Evolutionary conservation across 1,140 invertebrate genomes (phyloP).

Genomic region (Callitettix versicolor): DNA sequence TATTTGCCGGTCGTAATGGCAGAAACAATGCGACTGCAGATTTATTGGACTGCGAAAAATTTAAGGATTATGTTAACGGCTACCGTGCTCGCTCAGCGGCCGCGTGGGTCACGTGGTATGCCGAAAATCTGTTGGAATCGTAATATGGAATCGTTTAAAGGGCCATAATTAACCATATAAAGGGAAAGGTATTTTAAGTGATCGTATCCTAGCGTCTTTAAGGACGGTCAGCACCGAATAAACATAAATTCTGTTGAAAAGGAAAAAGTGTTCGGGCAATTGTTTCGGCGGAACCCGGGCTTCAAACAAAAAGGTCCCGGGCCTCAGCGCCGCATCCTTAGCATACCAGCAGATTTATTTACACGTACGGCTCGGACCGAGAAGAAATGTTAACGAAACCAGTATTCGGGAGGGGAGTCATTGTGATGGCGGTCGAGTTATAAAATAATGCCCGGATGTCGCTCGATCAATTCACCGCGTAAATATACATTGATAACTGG

Average conservation of each 20-base stretch:
- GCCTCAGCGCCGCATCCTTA: background rate
- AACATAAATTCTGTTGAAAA: slow-evolving; percentile 13
- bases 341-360: slow-evolving; percentile 10
- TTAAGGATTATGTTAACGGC: no score
- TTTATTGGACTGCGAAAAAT: no score
- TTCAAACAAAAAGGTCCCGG: background rate
- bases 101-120: background rate
- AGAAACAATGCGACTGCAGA: no score
- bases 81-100: no score
- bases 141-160: background rate
- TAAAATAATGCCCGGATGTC: no score
- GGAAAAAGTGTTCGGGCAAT: slow-evolving; percentile 12
- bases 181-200: slow-evolving; percentile 12
- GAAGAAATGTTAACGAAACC: slow-evolving; percentile 5
- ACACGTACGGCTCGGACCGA: slow-evolving; percentile 1
- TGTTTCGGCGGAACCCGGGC: slow-evolving; percentile 3
- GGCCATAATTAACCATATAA: background rate
- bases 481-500: no score
- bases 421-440: no score
- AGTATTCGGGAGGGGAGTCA: slow-evolving; percentile 5
- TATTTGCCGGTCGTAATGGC: no score
- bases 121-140: slow-evolving; percentile 2
- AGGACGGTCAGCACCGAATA: slow-evolving; percentile 3
- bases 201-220: slow-evolving; percentile 6
- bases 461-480: no score